Evolutionary conservation across 2,888 invertebrate species (phyloP).

Genomic region (Heteropelma amictum): DNA sequence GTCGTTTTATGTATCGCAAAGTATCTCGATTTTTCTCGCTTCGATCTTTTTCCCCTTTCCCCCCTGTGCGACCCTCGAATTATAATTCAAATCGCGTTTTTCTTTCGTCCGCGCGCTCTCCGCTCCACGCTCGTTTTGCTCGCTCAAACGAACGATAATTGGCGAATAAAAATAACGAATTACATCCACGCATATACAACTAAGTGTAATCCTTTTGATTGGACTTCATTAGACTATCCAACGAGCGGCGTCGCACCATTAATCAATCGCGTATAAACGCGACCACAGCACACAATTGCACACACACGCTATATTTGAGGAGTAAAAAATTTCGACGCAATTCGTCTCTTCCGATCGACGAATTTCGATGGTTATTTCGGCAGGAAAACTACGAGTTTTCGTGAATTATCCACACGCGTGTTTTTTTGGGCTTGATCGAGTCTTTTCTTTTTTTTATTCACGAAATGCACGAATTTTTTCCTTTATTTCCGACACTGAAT

Average conservation of each 20-base stretch:
- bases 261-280: constrained; percentile 29
- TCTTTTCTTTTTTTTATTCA: not conserved
- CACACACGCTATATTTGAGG: not conserved
- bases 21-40: constrained; percentile 1
- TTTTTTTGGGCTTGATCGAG: not conserved
- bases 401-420: not conserved
- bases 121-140: not conserved
- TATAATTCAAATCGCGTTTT: not conserved
- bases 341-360: not conserved
- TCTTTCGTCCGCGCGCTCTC: constrained; percentile 1
- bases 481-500: not conserved
- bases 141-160: no score
- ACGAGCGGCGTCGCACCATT: constrained; percentile 60
- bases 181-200: not conserved
- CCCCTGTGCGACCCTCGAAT: not conserved
- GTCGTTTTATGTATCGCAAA: not conserved
- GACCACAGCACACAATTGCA: constrained; percentile 43
- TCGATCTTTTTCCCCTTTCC: not conserved
- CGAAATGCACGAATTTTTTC: not conserved
- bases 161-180: not conserved
- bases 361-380: not conserved
- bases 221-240: constrained; percentile 56
- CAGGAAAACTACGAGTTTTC: not conserved
- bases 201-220: constrained; percentile 62
- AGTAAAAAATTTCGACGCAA: not conserved